Evolutionary conservation across 2,797 vertebrate species (phyloP), one percentile per base, ranked within the genome.

Genomic region (Anas bernieri): DNA sequence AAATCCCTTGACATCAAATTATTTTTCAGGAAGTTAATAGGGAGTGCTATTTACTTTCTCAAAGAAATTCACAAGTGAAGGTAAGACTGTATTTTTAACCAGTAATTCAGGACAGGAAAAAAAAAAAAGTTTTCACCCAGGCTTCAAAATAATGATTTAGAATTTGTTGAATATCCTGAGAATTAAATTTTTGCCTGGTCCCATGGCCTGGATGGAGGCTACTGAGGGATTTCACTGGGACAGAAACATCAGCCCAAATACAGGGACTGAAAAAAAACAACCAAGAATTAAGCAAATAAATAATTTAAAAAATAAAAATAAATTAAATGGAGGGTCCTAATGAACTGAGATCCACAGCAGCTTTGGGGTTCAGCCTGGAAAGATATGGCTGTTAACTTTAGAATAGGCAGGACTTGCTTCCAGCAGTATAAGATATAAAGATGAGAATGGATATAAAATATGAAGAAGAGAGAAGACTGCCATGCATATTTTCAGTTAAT

Each of bases 1-100:
- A 84, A 82, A 91, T 75, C 91, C 86, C 96, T 94, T 89, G 92
- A 55, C 94, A 92, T 66, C 46, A 97, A 95, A 96, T 97, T 94
- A 92, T 95, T 98, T 96, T 97, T 96, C 73, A 72, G 67, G 50
- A 84, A 83, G 89, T 95, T 97, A 95, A 90, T 69, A 91, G 76
- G 31, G 82, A 90, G 9, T 91, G 86, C 50, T 89, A 37, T 93
- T 90, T 94, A 86, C 41, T 91, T 88, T 86, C 43, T 93, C 84
- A 58, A 82, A 73, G 86, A 91, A 93, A 77, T 61, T 88, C 87
- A 41, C 35, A 18, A 80, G 64, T 73, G 83, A 90, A 87, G 81
- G 83, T 91, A 61, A 54, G 67, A 37, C 77, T 75, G 64, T 92
- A 93, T 97, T 95, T 82, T 91, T 90, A 86, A 48, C 39, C 85